Base-by-base conservation (phyloP, 2,797 vertebrate genomes). In the Enteromius fasciolatus region DNA sequence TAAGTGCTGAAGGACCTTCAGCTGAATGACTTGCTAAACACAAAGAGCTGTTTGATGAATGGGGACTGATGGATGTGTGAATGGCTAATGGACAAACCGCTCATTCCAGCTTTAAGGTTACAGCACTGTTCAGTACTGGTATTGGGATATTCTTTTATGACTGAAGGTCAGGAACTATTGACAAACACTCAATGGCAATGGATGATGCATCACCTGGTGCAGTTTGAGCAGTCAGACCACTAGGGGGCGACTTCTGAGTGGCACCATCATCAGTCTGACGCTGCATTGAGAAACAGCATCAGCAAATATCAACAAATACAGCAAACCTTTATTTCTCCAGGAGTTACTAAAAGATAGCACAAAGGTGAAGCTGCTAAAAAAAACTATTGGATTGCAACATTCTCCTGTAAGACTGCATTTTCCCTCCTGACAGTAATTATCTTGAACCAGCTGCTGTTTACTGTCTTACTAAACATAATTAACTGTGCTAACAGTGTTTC, bases 231-330 rank as follows among this genome's bases (percentile, higher is more conserved):
- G 90, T 93, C 87, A 90, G 83, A 89, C 93, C 93, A 94, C 92
- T 90, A 93, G 94, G 90, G 93, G 94, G 94, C 90, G 91, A 91
- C 92, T 92, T 95, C 89, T 93, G 92, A 91, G 90, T 54, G 80
- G 90, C 75, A 59, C 92, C 89, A 2, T 93, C 90, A 3, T 93
- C 93, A 83, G 90, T 87, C 31, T 90, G 91, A 91, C 82, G 87
- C 94, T 95, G 92, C 85, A 91, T 90, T 86, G 85, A 86, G 86
- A 92, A 91, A 93, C 85, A 92, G 86, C 88, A 80, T 52, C 25
- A 61, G 59, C 70, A 59, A 78, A 54, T 79, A 85, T 85, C 78
- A 88, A 48, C 41, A 86, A 87, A 61, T 31, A 72, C 83, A 77
- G 76, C 87, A 9, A 67, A 76, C 50, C 10, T 48, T 52, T 28